Percentiles rank a stretch among this genome's conserved stretches.
These are phyloP conservation scores for Carposina sasakii DNA, from an alignment of 1,140 invertebrate species.

Conservation along the genomic window DNA sequence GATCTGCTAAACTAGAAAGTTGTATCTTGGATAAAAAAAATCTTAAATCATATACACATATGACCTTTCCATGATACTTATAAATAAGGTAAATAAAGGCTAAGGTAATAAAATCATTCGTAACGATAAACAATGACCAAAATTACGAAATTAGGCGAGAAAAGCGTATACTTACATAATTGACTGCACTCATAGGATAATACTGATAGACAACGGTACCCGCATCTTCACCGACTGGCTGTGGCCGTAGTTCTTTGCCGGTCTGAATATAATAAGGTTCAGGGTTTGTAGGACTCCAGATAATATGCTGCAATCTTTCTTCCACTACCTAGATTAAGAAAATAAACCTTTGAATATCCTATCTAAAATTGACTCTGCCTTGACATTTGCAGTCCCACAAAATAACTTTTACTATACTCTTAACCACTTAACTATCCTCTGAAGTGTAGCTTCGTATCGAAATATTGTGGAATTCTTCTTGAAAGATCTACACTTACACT, in stretches of 20 bases:
- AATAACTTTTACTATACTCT: no score
- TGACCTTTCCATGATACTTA: not conserved
- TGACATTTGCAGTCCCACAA: no score
- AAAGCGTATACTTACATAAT: constrained; percentile 82
- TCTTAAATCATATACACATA: not conserved
- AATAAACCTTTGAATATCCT: not conserved
- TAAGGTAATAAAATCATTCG: not conserved
- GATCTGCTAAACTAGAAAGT: constrained; percentile 86
- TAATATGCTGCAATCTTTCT: constrained; percentile 85
- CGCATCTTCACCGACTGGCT: constrained; percentile 87
- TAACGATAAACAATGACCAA: not conserved
- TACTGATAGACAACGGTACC: constrained; percentile 91
- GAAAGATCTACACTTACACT: no score
- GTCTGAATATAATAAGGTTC: constrained; percentile 87
- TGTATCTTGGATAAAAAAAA: not conserved
- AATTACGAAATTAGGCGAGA: not conserved
- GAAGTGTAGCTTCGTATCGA: no score
- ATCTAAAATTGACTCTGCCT: not conserved
- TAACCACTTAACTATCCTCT: no score
- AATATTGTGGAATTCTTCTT: no score
- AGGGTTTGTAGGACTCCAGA: constrained; percentile 78
- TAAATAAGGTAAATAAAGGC: not conserved
- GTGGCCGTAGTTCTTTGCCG: constrained; percentile 86
- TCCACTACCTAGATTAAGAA: constrained; percentile 84
- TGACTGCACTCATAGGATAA: constrained; percentile 87